Evolutionary conservation across 2,888 invertebrate genomes (phyloP).

Genomic region (Bombylius major): DNA sequence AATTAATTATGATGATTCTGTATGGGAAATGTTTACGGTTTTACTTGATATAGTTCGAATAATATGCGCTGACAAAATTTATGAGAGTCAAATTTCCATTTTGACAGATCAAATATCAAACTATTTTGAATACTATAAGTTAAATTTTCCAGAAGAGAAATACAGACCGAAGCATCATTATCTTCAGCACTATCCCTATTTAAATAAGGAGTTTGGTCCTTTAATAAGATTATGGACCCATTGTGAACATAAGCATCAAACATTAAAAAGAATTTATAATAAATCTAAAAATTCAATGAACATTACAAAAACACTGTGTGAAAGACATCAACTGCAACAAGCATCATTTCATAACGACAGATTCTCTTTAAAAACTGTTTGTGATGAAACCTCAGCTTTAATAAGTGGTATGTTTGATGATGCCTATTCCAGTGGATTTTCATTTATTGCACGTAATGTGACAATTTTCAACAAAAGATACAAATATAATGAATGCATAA

Average conservation of each 20-base stretch:
- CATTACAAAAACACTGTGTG: background rate
- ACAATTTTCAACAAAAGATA: background rate
- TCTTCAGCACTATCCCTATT: too few relatives aligned
- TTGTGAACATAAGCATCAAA: background rate
- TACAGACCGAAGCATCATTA: too few relatives aligned
- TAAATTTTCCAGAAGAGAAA: too few relatives aligned
- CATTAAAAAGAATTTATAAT: background rate
- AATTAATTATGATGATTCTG: slow-evolving; percentile 8
- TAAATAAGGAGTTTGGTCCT: background rate
- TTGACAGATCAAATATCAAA: too few relatives aligned
- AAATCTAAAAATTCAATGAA: background rate
- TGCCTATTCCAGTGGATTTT: background rate
- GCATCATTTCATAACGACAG: background rate
- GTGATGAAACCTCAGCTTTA: background rate
- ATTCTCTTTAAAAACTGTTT: background rate
- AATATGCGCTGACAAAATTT: slow-evolving; percentile 9
- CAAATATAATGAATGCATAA: background rate
- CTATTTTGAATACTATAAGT: background rate
- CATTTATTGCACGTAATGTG: background rate
- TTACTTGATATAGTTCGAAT: slow-evolving; percentile 9
- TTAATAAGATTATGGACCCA: background rate
- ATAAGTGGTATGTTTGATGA: background rate
- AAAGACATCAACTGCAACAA: background rate
- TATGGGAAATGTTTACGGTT: slow-evolving; percentile 9
- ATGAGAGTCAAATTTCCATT: slow-evolving; percentile 4